Base-by-base conservation (phyloP, 2,797 vertebrate species). In the Hyperoplus lanceolatus region DNA sequence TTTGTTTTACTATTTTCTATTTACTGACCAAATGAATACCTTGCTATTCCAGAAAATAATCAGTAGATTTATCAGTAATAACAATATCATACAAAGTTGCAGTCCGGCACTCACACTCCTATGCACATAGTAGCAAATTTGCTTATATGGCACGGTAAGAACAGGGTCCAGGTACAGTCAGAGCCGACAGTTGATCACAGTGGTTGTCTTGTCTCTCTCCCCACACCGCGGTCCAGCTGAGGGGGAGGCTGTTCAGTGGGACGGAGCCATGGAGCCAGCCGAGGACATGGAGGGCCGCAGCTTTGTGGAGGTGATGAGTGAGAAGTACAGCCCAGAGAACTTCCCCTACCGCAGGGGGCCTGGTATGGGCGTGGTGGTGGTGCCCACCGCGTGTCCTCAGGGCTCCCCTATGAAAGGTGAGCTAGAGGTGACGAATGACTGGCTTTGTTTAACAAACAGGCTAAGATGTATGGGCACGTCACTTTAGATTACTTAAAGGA, bases 301-400 rank as follows among this genome's bases (percentile, higher is more conserved):
- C 80, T 99, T 99, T 89, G 97, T 99, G 96, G 96, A 99, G 96
- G 97, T 98, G 71, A 96, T 99, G 81, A 97, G 96, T 91, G 98
- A 99, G 90, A 99, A 99, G 90, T 99, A 99, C 84, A 99, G 98
- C 91, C 98, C 98, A 0, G 98, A 99, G 93, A 99, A 99, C 93
- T 99, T 99, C 66, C 98, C 98, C 0, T 98, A 96, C 76, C 96
- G 98, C 59, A 95, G 98, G 70, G 97, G 97, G 43, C 97, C 97
- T 4, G 97, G 98, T 5, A 95, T 98, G 93, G 98, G 98, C 4
- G 96, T 98, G 67, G 97, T 99, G 75, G 91, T 93, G 49, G 96
- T 98, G 41, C 97, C 97, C 12, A 95, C 95, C 16, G 60, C 10
- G 2, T 95, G 92, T 21, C 96, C 96, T 4, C 97, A 99, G 90